Conservation (phyloP, 2,888 invertebrate genomes). For the Ceriagrion tenellum region DNA sequence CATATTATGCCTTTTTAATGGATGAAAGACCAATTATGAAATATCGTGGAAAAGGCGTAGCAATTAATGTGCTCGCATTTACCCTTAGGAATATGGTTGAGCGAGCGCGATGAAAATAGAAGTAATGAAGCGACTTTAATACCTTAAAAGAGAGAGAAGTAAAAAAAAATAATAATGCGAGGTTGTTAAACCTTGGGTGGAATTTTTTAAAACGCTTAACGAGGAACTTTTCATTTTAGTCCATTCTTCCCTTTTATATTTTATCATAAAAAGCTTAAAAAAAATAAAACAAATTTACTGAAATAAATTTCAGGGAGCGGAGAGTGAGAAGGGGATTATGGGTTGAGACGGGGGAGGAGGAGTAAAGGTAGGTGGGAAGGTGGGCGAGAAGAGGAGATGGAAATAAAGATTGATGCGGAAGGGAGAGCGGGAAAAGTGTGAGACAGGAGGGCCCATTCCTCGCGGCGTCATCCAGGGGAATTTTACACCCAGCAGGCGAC, state of each 20-base stretch:
- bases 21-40: background rate
- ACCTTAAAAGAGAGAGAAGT: background rate
- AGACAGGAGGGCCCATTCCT: background rate
- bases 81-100: background rate
- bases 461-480: background rate
- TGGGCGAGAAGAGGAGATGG: background rate
- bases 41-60: background rate
- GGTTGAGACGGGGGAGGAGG: background rate
- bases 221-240: constrained; percentile 27
- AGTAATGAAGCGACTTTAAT: constrained; percentile 11
- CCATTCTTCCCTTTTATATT: background rate
- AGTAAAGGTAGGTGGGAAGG: background rate
- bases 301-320: background rate
- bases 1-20: background rate
- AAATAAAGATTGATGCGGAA: constrained; percentile 1
- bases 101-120: background rate
- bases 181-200: background rate
- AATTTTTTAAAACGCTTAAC: constrained; percentile 5
- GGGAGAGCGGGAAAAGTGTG: background rate
- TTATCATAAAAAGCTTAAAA: background rate
- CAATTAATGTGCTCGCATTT: background rate
- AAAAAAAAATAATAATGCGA: background rate
- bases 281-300: background rate
- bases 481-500: constrained; percentile 58
- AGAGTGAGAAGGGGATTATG: background rate